Evolutionary conservation across 1,140 invertebrate species (phyloP).

Genomic region (Scaptomyza graminum): DNA sequence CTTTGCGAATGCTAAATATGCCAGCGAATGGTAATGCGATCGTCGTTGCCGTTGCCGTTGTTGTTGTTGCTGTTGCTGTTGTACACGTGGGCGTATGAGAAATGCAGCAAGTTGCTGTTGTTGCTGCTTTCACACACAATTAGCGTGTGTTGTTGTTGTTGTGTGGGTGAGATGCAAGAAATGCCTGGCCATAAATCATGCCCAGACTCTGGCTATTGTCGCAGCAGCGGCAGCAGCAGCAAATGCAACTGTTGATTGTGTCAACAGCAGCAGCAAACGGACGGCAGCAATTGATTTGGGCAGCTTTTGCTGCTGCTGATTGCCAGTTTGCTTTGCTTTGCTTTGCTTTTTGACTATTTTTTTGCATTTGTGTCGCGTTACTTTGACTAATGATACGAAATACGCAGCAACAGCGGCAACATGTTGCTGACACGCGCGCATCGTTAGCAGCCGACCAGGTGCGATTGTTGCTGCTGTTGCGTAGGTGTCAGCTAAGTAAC

Average conservation of each 20-base stretch:
- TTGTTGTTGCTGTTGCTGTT: conserved; percentile 24
- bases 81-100: conserved; percentile 73
- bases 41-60: conserved; percentile 6
- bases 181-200: conserved; percentile 78
- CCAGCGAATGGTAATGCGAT: conserved; percentile 72
- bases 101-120: conserved; percentile 51
- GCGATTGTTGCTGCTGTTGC: conserved; percentile 29
- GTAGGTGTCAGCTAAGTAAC: conserved; percentile 47
- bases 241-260: conserved; percentile 24
- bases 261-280: conserved; percentile 21
- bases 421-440: conserved; percentile 77
- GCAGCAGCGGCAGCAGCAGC: conserved; percentile 33
- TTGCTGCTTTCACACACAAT: conserved; percentile 77
- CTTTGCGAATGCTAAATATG: conserved; percentile 79
- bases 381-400: conserved; percentile 81
- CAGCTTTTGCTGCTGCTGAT: conserved; percentile 65
- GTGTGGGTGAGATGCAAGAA: conserved; percentile 69
- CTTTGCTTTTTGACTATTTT: conserved; percentile 30
- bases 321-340: conserved; percentile 62
- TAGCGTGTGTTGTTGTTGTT: conserved; percentile 68
- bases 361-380: conserved; percentile 36
- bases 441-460: conserved; percentile 65
- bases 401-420: conserved; percentile 37
- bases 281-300: conserved; percentile 69
- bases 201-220: conserved; percentile 70